Base-by-base conservation (phyloP, 1,140 invertebrate species). In the Neodiprion fabricii region DNA sequence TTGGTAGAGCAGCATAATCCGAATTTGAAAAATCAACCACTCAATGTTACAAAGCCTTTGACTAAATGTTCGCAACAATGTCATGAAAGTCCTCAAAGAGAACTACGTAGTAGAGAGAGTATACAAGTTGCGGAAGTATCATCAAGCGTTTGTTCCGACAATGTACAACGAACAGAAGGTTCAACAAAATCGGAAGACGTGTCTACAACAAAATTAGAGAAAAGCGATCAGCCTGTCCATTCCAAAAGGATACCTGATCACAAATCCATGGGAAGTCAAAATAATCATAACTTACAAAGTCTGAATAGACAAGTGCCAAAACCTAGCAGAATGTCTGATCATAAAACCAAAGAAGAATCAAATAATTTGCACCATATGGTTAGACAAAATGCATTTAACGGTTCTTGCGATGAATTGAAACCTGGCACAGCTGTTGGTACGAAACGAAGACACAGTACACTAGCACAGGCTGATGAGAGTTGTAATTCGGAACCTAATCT, bases 121-220 rank as follows among this genome's bases (percentile, higher is more conserved):
- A 84, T 86, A 50, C 85, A 86, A 70, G 82, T 87, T 1, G 81
- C 81, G 0, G 86, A 89, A 70, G 79, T 86, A 28, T 87, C 85
- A 1, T 87, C 86, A 0, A 85, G 84, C 61, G 81, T 85, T 12
- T 79, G 77, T 67, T 65, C 74, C 5, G 81, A 82, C 14, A 76
- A 77, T 61, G 53, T 61, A 61, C 11, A 4, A 61, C 28, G 28
- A 40, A 14, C 53, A 12, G 53, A 61, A 61, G 53, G n/a, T 14
- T 14, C 53, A 61, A 12, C 53, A 12, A 61, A 61, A 9, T 17
- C n/a, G 53, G 53, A 61, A 61, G 11, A 61, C 53, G 53, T 61
- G 53, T 61, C 53, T 61, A 61, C 53, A 17, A 61, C 53, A 61
- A 61, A 61, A 17, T 61, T 61, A 9, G 53, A 61, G 53, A 61